Base-by-base conservation (phyloP, 2,113 vertebrate genomes). In the Tylochromis polylepis region DNA sequence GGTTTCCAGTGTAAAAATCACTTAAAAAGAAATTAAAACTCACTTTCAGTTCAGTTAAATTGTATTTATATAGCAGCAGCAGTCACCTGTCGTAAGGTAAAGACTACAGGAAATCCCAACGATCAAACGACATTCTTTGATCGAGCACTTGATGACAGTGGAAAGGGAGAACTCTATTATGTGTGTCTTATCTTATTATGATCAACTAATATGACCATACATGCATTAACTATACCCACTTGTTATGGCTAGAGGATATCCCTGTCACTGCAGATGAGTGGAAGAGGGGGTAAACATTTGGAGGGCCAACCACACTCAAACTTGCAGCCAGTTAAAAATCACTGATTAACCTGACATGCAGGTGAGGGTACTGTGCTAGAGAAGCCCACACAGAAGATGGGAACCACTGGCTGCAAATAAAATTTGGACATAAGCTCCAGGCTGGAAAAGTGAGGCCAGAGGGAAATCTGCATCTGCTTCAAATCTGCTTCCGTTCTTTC, bases 61-160 rank as follows among this genome's bases (percentile, higher is more conserved):
- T 14, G 34, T 65, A 38, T 65, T 38, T 65, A 65, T 38, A 65
- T 65, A 38, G 60, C 34, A 65, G 5, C 34, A 65, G 20, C 18
- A 65, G 60, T 65, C 60, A 65, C 60, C 60, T 65, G 60, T 65
- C 38, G 60, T n/a, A 65, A 65, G 18, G 18, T 38, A 38, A 31
- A n/a, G 60, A n/a, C n/a, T n/a, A n/a, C n/a, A n/a, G 31, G 60
- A 65, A 65, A 65, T 6, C 60, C 31, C 31, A 65, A 65, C 18
- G 38, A 38, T 65, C 38, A 38, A 65, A 65, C 1, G 2, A 5
- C 31, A 0, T 10, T 36, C 31, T 36, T 65, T n/a, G 10, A 36
- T 62, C 10, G 18, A 36, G 31, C 18, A 20, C 34, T 31, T 65
- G 60, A 0, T 65, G 60, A 0, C 59, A 0, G 5, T 36, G 60